Percentiles rank a stretch among this genome's conserved stretches.
Conservation (phyloP, 92 coral and sea anemone genomes). For the Pocillopora meandrina region DNA sequence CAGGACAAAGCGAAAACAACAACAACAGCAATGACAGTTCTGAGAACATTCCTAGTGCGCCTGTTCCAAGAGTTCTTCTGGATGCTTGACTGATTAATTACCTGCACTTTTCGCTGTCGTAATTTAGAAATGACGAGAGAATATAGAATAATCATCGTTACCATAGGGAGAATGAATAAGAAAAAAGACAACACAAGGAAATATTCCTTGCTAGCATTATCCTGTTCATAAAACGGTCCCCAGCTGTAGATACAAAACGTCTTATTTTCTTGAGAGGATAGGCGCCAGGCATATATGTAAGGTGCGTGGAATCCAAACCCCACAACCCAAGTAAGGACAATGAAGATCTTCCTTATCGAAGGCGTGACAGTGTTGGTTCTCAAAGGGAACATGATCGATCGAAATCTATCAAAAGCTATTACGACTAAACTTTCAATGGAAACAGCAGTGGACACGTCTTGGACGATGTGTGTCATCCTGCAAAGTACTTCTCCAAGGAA, state of each 20-base stretch:
- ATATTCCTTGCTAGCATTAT: conserved; percentile 10
- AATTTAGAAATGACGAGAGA: conserved; percentile 41
- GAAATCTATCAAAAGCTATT: conserved; percentile 51
- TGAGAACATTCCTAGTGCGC: conserved; percentile 64
- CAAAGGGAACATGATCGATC: conserved; percentile 55
- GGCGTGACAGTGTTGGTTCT: conserved; percentile 31
- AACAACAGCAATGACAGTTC: conserved; percentile 59
- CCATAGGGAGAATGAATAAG: conserved; percentile 51
- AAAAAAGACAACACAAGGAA: conserved; percentile 47
- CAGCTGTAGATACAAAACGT: conserved; percentile 24
- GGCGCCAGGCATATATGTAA: conserved; percentile 35
- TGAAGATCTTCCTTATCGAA: conserved; percentile 22
- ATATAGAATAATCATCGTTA: conserved; percentile 46
- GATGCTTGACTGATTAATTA: conserved; percentile 32
- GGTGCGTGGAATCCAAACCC: conserved; percentile 46
- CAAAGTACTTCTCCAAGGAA: conserved; percentile 36
- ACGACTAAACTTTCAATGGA: conserved; percentile 52
- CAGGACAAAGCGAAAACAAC: conserved; percentile 58
- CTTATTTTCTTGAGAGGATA: conserved; percentile 5
- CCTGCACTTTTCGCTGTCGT: conserved; percentile 38
- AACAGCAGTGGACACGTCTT: conserved; percentile 55
- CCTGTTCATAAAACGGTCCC: conserved; percentile 3
- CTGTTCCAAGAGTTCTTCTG: conserved; percentile 34
- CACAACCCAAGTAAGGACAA: conserved; percentile 41
- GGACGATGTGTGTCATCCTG: conserved; percentile 38